Percentiles rank a stretch among this genome's conserved stretches.
Conservation (phyloP, 2,113 vertebrate species). For the Cricetomys ansorgei region DNA sequence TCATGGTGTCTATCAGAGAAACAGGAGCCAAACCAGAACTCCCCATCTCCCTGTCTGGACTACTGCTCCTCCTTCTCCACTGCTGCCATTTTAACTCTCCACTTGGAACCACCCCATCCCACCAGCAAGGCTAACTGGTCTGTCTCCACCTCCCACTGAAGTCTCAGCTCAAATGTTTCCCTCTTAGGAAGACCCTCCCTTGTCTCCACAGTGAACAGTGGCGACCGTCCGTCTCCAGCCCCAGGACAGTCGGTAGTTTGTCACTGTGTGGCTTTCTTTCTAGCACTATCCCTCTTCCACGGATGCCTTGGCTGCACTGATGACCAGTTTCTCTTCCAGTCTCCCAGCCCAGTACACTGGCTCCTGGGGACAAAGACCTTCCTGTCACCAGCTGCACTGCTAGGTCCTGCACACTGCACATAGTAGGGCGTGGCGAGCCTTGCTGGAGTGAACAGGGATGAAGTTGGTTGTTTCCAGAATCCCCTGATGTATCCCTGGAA, state of each 20-base stretch:
- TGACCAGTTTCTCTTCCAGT: not conserved
- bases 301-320: fast-evolving
- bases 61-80: not conserved
- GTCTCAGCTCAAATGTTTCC: not conserved
- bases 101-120: not conserved
- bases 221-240: fast-evolving
- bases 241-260: fast-evolving
- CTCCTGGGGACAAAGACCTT: not conserved
- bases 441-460: not conserved
- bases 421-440: not conserved
- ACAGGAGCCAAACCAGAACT: not conserved
- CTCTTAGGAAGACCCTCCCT: not conserved
- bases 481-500: too few relatives aligned
- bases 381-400: not conserved
- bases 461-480: fast-evolving
- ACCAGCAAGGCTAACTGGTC: not conserved
- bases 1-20: not conserved
- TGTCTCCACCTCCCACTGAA: not conserved
- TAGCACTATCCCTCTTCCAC: fast-evolving
- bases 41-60: not conserved
- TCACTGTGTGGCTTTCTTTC: not conserved
- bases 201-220: not conserved
- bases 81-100: not conserved
- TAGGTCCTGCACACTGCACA: fast-evolving
- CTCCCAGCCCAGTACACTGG: fast-evolving